Base-by-base conservation (phyloP, 2,888 invertebrate genomes). In the Meghimatium bilineatum region DNA sequence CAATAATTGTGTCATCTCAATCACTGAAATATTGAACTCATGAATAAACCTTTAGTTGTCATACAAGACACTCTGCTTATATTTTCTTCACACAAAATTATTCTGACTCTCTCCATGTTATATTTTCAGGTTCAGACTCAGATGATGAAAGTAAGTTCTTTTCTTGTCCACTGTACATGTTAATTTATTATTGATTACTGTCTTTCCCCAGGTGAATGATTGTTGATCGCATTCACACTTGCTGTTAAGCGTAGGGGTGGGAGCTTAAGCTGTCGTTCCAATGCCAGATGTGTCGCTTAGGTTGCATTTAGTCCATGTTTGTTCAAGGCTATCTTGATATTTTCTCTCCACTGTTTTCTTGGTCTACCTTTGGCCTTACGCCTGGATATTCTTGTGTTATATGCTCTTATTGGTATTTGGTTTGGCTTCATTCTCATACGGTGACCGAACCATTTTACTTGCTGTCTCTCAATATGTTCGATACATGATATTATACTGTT, bases 101-200 rank as follows among this genome's bases (percentile, higher is more conserved):
- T 14, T 26, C 23, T 23, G 6, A 38, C 38, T 38, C n/a, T 71
- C 8, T 74, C 17, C 44, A 44, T 32, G 49, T 52, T 34, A n/a
- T 56, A 71, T 71, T 38, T 60, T 2, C 76, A 76, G 76, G 60
- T 44, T 67, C 67, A 17, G 66, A 67, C 38, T 78, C 78, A 20
- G 78, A 78, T 78, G 78, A 78, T 44, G 44, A 67, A 26, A 10
- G 66, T 67, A 67, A 77, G 76, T 56, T 56, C 0, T 23, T 63
- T 38, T 29, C 29, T 44, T 74, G 1, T 1, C 23, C 23, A 23
- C 20, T n/a, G 3, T n/a, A n/a, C 8, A 63, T 56, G 56, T 56
- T 17, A 20, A 3, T 17, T 56, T 17, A 56, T 56, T 14, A 23
- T 23, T 23, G 23, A 23, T 20, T 17, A 56, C 12, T 17, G 23